Conservation (phyloP, 2,888 invertebrate species). For the Cheilosia vulpina region DNA sequence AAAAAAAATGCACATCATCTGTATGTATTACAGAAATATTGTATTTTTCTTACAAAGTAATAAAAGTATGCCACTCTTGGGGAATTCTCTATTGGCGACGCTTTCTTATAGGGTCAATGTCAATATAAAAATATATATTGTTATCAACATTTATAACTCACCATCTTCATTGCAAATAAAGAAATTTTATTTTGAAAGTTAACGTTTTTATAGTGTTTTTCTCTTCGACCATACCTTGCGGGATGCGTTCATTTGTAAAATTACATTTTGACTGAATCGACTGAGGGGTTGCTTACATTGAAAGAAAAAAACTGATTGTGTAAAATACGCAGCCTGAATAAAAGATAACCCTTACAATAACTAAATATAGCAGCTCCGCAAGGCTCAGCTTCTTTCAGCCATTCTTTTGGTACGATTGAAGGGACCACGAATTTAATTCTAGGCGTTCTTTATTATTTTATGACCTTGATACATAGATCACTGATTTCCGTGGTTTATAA, state of each 20-base stretch:
- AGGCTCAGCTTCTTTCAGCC: no score
- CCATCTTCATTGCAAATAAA: slow-evolving; percentile 52
- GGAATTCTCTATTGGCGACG: slow-evolving; percentile 10
- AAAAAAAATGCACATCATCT: slow-evolving; percentile 7
- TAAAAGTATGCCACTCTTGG: slow-evolving; percentile 10
- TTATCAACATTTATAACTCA: slow-evolving; percentile 47
- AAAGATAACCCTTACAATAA: no score
- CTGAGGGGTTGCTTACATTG: no score
- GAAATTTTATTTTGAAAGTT: slow-evolving; percentile 48
- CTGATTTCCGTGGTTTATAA: no score
- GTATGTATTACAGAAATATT: slow-evolving; percentile 8
- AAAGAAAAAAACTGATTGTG: no score
- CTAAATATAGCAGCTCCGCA: no score
- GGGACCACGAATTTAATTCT: no score
- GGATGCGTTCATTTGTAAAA: slow-evolving; percentile 1
- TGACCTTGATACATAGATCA: no score
- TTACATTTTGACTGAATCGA: no score
- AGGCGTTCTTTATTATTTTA: no score
- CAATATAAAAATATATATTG: slow-evolving; percentile 32
- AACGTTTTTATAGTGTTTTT: neutral
- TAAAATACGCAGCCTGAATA: no score
- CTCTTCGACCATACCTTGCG: neutral
- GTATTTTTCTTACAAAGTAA: slow-evolving; percentile 45
- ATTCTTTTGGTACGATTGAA: no score
- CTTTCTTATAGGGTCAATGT: slow-evolving; percentile 14